Conservation (phyloP, 2,113 vertebrate species). For the Cochlearius cochlearius region DNA sequence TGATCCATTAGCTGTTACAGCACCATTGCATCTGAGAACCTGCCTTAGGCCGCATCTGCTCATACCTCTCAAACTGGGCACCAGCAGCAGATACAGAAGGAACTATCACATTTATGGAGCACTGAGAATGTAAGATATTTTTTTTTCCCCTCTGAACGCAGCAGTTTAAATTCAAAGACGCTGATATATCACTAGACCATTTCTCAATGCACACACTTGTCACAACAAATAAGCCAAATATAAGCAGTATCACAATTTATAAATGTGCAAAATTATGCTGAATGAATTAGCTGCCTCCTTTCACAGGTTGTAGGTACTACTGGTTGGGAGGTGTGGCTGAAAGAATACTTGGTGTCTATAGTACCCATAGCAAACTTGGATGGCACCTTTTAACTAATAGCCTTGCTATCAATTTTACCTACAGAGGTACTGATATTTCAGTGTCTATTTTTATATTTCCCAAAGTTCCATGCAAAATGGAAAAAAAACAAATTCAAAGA, state of each 20-base stretch:
- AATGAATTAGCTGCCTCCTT: neutral
- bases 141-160: neutral
- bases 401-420: neutral
- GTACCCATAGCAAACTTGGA: neutral
- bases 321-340: neutral
- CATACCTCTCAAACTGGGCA: neutral
- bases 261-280: neutral
- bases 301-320: neutral
- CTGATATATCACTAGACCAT: neutral
- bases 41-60: neutral
- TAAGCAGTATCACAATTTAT: neutral
- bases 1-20: neutral
- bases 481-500: slow-evolving; percentile 43
- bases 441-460: slow-evolving; percentile 38
- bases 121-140: neutral
- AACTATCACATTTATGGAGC: neutral
- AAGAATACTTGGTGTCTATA: neutral
- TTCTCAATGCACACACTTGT: neutral
- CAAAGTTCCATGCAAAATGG: slow-evolving; percentile 8
- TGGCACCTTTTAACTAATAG: neutral
- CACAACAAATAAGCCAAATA: neutral
- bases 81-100: neutral
- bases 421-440: neutral
- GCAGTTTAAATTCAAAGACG: neutral
- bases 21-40: neutral